Evolutionary conservation across 2,888 invertebrate genomes (phyloP).

Genomic region (Epinotia bilunana): DNA sequence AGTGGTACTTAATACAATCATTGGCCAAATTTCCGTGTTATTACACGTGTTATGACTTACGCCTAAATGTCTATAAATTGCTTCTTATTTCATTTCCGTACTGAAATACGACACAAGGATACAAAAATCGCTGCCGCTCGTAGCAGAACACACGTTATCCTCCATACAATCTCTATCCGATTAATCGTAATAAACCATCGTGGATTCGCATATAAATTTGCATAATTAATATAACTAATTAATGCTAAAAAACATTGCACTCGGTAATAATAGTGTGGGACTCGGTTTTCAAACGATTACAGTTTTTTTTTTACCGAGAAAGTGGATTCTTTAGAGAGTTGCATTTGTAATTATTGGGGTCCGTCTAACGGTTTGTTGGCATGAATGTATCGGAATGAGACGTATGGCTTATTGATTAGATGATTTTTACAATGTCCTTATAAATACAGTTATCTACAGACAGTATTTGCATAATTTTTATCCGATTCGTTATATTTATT

Average conservation of each 20-base stretch:
- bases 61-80: not conserved
- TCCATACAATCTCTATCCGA: conserved; percentile 69
- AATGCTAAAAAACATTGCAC: conserved; percentile 67
- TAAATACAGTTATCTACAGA: not conserved
- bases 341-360: conserved; percentile 61
- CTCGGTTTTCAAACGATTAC: conserved; percentile 49
- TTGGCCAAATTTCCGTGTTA: too few relatives aligned
- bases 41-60: too few relatives aligned
- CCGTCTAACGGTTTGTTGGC: conserved; percentile 57
- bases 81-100: not conserved
- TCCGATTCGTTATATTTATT: not conserved
- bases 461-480: not conserved
- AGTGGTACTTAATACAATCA: too few relatives aligned
- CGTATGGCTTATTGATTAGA: conserved; percentile 18
- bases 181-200: conserved; percentile 78
- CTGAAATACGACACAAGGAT: not conserved
- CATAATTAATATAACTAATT: conserved; percentile 82
- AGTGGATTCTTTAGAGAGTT: conserved; percentile 58
- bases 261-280: conserved; percentile 71
- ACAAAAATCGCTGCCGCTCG: conserved; percentile 30
- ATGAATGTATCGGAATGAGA: conserved; percentile 49
- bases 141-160: conserved; percentile 50
- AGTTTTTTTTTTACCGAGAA: conserved; percentile 54
- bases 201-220: conserved; percentile 79
- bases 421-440: not conserved